phyloP scores from a whole-genome alignment of 2,888 invertebrate species.

The Oxytorus armatus region DNA sequence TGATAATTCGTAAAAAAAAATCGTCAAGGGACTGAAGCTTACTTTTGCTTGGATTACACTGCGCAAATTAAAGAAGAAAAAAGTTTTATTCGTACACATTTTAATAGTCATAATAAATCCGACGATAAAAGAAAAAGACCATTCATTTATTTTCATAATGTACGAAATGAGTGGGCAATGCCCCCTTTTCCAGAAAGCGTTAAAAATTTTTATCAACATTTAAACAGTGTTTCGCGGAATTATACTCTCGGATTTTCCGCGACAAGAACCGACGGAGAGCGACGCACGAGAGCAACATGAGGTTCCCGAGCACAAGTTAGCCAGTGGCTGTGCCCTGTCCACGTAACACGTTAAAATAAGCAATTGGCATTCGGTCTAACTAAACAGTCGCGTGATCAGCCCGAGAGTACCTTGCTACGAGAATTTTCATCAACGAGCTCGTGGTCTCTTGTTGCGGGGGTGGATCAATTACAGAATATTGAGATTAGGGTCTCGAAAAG shows the following conservation, averaged over 20 bases:
- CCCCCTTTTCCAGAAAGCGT: neutral
- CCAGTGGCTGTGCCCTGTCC: constrained; percentile 60
- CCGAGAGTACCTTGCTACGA: constrained; percentile 56
- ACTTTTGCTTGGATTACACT: too few relatives aligned
- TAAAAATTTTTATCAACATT: neutral
- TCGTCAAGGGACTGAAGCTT: too few relatives aligned
- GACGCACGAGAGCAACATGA: constrained; percentile 47
- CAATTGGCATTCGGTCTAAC: constrained; percentile 70
- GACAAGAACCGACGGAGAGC: constrained; percentile 23
- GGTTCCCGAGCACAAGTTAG: constrained; percentile 30
- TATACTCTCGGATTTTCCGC: neutral
- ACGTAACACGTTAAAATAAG: constrained; percentile 72
- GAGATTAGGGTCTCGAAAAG: constrained; percentile 22
- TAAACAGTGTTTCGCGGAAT: constrained; percentile 5
- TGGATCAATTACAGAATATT: constrained; percentile 33
- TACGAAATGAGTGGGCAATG: too few relatives aligned
- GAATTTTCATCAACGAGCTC: constrained; percentile 22
- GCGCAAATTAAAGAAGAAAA: too few relatives aligned
- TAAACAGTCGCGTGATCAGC: constrained; percentile 52
- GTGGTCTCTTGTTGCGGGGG: constrained; percentile 42
- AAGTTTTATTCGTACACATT: neutral
- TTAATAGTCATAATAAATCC: neutral
- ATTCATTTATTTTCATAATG: neutral
- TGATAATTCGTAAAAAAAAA: too few relatives aligned
- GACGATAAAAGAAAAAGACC: neutral